phyloP scores from a whole-genome alignment of 2,797 vertebrate species.

The Moxostoma hubbsi region DNA sequence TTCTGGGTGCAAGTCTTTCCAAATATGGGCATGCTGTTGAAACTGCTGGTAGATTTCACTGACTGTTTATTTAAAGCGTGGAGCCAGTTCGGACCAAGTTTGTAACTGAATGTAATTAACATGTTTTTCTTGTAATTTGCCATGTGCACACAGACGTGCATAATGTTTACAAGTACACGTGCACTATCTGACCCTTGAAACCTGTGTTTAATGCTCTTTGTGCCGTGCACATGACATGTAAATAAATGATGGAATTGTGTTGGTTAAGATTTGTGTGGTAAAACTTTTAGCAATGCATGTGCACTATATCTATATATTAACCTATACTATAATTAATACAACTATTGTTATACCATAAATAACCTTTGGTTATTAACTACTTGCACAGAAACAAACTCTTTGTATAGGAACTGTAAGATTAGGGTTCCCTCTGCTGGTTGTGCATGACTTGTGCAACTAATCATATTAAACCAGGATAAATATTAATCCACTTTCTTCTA shows the following conservation, averaged over 20 bases:
- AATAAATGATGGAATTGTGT: not conserved
- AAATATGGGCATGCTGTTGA: conserved; percentile 26
- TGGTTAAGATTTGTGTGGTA: not conserved
- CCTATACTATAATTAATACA: not conserved
- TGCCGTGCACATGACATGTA: not conserved
- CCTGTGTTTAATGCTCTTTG: not conserved
- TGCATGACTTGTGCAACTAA: not conserved
- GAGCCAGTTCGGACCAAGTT: not conserved
- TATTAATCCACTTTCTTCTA: not conserved
- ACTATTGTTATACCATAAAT: not conserved
- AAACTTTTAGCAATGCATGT: not conserved
- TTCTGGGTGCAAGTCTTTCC: conserved; percentile 50
- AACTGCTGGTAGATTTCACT: not conserved
- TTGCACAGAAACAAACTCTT: not conserved
- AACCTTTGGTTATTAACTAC: not conserved
- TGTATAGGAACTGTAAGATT: not conserved
- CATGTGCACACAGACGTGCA: not conserved
- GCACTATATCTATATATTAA: not conserved
- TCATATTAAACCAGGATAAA: not conserved
- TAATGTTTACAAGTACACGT: not conserved
- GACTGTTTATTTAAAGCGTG: conserved; percentile 13
- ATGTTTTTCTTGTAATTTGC: conserved; percentile 8
- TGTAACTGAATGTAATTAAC: not conserved
- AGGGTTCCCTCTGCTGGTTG: conserved; percentile 43
- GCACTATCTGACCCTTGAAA: not conserved